Base-by-base conservation (phyloP, 2,888 invertebrate species). In the Nemotelus pantherinus region DNA sequence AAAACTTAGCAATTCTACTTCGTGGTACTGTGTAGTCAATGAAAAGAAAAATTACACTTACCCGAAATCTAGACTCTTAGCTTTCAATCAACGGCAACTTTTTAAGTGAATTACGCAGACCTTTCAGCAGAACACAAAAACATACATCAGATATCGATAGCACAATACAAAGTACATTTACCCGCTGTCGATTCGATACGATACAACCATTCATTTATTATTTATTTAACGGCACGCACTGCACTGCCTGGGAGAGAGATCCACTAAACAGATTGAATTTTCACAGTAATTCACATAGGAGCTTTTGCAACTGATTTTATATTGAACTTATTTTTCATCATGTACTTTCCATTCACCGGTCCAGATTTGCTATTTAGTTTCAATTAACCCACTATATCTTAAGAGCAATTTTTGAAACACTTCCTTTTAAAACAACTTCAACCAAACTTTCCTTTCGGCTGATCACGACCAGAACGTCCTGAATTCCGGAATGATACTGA, bases 401-500 rank as follows among this genome's bases (percentile, higher is more conserved):
- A 25, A 25, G 25, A 25, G 25, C 25, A 25, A 25, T 25, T 25
- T 25, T 25, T 25, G 25, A 25, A 25, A 25, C 25, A 25, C 25
- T 25, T 25, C 25, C 25, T 25, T 25, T 25, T 25, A 25, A 25
- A 25, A 1, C 25, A 25, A 25, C 25, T 1, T 25, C 25, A 25
- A 25, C 25, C 45, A 7, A 9, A 7, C 3, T 65, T 65, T 41
- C 10, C 47, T 65, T 9, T 39, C 5, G 25, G 55, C 48, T 4
- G 41, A 48, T 6, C 48, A 48, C 77, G 70, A 79, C 70, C 72
- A 68, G 70, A 79, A 74, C 79, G 72, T 63, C 57, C 67, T 75
- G 79, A 77, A 74, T 58, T 63, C 75, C 77, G 71, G 64, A 70
- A 65, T 47, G 64, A 68, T 63, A 79, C 79, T 79, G 75, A 74